Percentiles rank a stretch among this genome's conserved stretches.
phyloP scores from a whole-genome alignment of 2,797 vertebrate species.

The Sebastes diaconus region DNA sequence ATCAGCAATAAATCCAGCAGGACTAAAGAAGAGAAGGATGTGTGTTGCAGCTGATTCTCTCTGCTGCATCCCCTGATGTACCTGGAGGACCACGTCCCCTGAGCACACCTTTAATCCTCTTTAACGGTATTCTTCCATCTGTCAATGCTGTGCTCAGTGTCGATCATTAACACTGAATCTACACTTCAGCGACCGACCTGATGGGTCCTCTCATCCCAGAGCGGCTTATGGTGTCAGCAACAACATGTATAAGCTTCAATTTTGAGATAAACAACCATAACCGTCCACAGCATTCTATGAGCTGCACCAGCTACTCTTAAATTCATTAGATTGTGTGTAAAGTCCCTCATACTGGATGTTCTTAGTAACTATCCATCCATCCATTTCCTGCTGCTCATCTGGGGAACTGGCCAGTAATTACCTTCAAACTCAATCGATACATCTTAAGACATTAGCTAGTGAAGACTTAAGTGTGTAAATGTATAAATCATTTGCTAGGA shows the following conservation, averaged over 20 bases:
- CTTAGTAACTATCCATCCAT: neutral
- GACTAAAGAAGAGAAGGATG: neutral
- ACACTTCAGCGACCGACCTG: constrained; percentile 4
- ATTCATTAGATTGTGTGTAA: neutral
- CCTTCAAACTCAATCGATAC: neutral
- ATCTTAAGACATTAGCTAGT: neutral
- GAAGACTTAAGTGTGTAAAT: neutral
- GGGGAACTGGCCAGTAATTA: neutral
- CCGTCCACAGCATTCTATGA: neutral
- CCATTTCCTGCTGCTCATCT: neutral
- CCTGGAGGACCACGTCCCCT: constrained; percentile 37
- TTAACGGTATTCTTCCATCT: constrained; percentile 55
- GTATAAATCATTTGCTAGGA: neutral
- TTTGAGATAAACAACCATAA: neutral
- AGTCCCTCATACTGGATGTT: neutral
- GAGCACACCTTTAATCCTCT: constrained; percentile 55
- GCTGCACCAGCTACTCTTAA: neutral
- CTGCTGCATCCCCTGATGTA: constrained; percentile 1
- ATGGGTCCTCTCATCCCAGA: neutral
- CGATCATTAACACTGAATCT: constrained; percentile 37
- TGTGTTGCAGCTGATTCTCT: constrained; percentile 11
- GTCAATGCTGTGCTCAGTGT: constrained; percentile 27
- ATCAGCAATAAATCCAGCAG: constrained; percentile 2
- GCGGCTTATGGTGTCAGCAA: neutral
- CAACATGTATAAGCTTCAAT: neutral